These are phyloP conservation scores for Liodrosophila aerea DNA, from an alignment of 2,888 invertebrate genomes.

Conservation along the genomic window DNA sequence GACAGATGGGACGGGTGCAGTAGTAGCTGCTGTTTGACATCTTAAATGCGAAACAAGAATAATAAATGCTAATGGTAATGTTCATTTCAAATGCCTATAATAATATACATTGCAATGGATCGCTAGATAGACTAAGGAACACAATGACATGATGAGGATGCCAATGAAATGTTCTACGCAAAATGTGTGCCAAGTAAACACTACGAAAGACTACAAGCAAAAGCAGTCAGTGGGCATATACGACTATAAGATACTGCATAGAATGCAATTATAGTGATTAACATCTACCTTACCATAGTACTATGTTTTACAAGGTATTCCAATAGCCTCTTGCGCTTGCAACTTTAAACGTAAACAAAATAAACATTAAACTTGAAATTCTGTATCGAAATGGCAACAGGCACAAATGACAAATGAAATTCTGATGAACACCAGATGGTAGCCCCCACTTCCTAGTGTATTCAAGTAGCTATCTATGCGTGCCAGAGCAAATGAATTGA, in stretches of 20 bases:
- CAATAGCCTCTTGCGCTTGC: too few species aligned
- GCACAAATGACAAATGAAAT: too few species aligned
- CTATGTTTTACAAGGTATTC: too few species aligned
- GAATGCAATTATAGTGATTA: too few species aligned
- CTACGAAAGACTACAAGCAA: constrained; percentile 20
- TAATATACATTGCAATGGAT: constrained; percentile 10
- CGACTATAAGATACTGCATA: constrained; percentile 16
- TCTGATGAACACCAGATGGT: too few species aligned
- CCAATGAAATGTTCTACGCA: constrained; percentile 58
- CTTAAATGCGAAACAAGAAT: constrained; percentile 6
- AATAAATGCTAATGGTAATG: constrained; percentile 39
- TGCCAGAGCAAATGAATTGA: constrained; percentile 51
- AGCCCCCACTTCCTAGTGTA: too few species aligned
- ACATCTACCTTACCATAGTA: too few species aligned
- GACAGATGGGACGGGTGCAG: constrained; percentile 23
- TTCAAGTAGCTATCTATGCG: constrained; percentile 4
- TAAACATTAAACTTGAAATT: too few species aligned
- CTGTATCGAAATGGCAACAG: too few species aligned
- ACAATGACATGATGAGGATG: constrained; percentile 33
- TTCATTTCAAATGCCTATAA: constrained; percentile 28
- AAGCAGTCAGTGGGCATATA: neutral
- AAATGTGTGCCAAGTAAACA: constrained; percentile 71
- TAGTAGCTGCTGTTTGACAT: constrained; percentile 31
- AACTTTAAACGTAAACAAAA: neutral
- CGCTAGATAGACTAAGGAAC: constrained; percentile 7